phyloP scores from a whole-genome alignment of 92 coral and sea anemone genomes.

The Virgularia gustaviana region DNA sequence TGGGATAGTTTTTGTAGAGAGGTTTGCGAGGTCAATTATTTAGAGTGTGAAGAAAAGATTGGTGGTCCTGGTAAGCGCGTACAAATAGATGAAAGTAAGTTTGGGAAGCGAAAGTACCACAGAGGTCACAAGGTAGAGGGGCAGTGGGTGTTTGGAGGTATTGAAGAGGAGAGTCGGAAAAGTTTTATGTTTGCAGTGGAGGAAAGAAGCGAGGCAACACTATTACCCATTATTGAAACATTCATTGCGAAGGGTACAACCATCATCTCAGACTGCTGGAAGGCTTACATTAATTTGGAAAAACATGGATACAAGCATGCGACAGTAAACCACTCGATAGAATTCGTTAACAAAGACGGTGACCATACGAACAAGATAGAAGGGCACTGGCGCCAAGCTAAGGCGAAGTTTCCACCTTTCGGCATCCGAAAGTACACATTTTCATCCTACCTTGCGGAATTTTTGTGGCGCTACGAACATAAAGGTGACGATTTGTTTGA shows the following conservation, averaged over 20 bases:
- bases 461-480: constrained; percentile 58
- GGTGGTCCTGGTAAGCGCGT: constrained; percentile 33
- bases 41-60: constrained; percentile 23
- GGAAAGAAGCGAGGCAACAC: too few relatives aligned
- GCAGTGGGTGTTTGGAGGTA: constrained; percentile 39
- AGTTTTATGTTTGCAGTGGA: constrained; percentile 25
- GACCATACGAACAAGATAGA: too few relatives aligned
- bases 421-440: constrained; percentile 57
- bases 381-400: constrained; percentile 60
- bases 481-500: constrained; percentile 54
- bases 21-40: constrained; percentile 49
- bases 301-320: too few relatives aligned
- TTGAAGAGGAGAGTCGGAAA: neutral
- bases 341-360: too few relatives aligned
- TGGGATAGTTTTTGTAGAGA: constrained; percentile 64
- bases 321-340: too few relatives aligned
- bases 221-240: too few relatives aligned
- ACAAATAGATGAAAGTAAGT: constrained; percentile 35
- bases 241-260: too few relatives aligned
- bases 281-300: too few relatives aligned
- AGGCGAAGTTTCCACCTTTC: constrained; percentile 48
- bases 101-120: constrained; percentile 37
- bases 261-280: too few relatives aligned
- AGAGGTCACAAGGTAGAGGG: constrained; percentile 34
- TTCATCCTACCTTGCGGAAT: constrained; percentile 58